Evolutionary conservation across 2,797 vertebrate genomes (phyloP).

Genomic region (Hipposideros larvatus): DNA sequence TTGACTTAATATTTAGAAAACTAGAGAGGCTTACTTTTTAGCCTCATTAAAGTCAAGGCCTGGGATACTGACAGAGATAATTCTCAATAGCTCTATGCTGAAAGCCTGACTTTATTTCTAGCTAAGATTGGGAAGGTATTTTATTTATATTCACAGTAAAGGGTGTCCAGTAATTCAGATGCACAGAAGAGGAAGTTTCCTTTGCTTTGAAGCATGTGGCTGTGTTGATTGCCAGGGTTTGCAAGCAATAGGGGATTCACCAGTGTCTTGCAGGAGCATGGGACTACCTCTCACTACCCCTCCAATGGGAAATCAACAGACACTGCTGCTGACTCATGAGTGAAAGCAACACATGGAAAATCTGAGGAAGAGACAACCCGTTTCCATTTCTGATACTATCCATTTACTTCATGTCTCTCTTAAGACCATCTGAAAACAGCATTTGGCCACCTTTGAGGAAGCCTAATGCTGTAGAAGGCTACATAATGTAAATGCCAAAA

Average conservation of each 20-base stretch:
- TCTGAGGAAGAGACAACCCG: neutral
- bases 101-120: neutral
- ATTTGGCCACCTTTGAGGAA: neutral
- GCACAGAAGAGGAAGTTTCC: neutral
- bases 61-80: neutral
- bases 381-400: neutral
- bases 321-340: neutral
- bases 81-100: neutral
- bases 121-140: neutral
- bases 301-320: neutral
- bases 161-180: neutral
- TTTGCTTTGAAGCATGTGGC: neutral
- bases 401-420: neutral
- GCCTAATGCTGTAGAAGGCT: neutral
- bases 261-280: neutral
- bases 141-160: neutral
- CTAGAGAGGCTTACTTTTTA: neutral
- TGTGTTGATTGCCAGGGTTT: neutral
- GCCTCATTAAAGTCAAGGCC: neutral
- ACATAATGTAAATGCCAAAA: neutral
- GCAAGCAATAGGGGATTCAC: neutral
- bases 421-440: neutral
- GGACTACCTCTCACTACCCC: neutral
- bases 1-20: neutral
- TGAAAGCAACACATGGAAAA: neutral